phyloP scores from a whole-genome alignment of 2,113 vertebrate species.

The Okapia johnstoni region DNA sequence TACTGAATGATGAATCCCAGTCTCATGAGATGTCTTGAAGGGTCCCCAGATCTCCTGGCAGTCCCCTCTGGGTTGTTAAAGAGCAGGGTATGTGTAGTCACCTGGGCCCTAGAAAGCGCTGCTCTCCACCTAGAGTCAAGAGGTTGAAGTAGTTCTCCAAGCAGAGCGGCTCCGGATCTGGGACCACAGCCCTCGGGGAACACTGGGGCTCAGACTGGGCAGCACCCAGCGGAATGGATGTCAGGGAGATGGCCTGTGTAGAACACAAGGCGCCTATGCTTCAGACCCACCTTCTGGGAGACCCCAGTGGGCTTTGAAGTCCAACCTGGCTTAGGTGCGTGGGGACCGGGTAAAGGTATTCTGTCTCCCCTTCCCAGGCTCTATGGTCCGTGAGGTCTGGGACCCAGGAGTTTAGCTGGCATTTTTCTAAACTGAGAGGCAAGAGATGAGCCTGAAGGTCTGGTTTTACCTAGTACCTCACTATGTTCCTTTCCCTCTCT shows the following conservation, averaged over 20 bases:
- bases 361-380: neutral
- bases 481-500: neutral
- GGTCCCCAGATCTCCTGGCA: neutral
- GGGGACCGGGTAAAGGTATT: neutral
- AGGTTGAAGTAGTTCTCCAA: neutral
- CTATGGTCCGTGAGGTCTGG: rapidly evolving
- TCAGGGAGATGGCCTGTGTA: neutral
- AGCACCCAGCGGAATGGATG: too few relatives aligned
- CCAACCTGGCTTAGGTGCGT: neutral
- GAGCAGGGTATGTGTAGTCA: neutral
- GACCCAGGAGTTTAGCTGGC: neutral
- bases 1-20: neutral
- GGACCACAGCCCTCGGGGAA: neutral
- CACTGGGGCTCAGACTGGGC: neutral
- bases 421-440: neutral
- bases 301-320: neutral
- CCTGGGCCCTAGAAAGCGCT: neutral
- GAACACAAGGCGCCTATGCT: neutral
- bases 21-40: neutral
- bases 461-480: neutral
- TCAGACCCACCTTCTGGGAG: neutral
- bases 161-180: too few relatives aligned
- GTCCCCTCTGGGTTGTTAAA: neutral
- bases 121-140: neutral
- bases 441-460: neutral